Percentiles rank a stretch among this genome's conserved stretches.
These are phyloP conservation scores for Melierax canorus DNA, from an alignment of 2,113 vertebrate species.

Conservation along the genomic window DNA sequence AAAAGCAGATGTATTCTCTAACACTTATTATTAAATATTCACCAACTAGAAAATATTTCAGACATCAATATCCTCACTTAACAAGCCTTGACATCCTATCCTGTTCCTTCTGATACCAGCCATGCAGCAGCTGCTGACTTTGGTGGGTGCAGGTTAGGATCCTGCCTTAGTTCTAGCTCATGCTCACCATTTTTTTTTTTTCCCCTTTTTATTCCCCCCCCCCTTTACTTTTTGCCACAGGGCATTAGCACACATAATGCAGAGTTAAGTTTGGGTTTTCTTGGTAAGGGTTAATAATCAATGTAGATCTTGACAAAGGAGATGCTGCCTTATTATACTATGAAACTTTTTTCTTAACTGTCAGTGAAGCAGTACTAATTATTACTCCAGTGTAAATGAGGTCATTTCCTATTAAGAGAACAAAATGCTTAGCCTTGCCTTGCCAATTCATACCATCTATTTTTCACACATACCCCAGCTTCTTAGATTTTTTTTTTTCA, in stretches of 20 bases:
- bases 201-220: no score
- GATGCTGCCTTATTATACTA: constrained; percentile 90
- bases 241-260: not conserved
- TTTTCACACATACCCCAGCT: constrained; percentile 85
- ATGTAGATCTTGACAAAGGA: constrained; percentile 81
- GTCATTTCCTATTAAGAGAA: constrained; percentile 90
- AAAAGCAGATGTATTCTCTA: not conserved
- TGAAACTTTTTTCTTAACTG: constrained; percentile 88
- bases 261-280: constrained; percentile 54
- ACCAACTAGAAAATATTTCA: constrained; percentile 41
- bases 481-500: constrained; percentile 76
- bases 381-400: constrained; percentile 89
- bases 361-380: constrained; percentile 89
- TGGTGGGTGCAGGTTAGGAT: not conserved
- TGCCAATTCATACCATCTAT: constrained; percentile 87
- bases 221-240: not conserved
- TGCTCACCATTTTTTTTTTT: not conserved
- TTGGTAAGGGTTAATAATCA: constrained; percentile 82
- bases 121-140: not conserved
- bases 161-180: not conserved
- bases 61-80: not conserved
- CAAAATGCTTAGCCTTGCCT: constrained; percentile 83
- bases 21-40: constrained; percentile 45
- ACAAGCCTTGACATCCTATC: not conserved
- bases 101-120: not conserved